Conservation (phyloP, 2,888 invertebrate species). For the Pyrochroa serraticornis region DNA sequence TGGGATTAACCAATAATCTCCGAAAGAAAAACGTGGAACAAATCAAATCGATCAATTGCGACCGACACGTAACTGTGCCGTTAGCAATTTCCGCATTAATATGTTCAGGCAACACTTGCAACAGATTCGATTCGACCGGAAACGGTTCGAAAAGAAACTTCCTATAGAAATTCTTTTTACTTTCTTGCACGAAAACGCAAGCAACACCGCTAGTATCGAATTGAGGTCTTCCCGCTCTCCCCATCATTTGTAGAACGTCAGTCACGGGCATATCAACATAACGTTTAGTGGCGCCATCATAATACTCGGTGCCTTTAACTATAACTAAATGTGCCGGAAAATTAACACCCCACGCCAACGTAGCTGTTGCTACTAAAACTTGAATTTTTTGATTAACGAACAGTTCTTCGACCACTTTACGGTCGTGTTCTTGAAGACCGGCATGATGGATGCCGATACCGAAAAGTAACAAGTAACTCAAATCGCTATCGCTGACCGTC, state of each 20-base stretch:
- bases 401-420: slow-evolving; percentile 89
- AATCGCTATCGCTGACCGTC: slow-evolving; percentile 81
- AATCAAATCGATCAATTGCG: slow-evolving; percentile 93
- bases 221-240: slow-evolving; percentile 96
- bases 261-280: slow-evolving; percentile 99
- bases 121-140: slow-evolving; percentile 95
- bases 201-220: slow-evolving; percentile 93
- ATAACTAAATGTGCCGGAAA: slow-evolving; percentile 97
- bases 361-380: slow-evolving; percentile 94
- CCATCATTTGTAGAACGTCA: slow-evolving; percentile 99
- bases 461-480: slow-evolving; percentile 92
- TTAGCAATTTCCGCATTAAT: slow-evolving; percentile 97
- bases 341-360: slow-evolving; percentile 99
- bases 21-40: slow-evolving; percentile 99
- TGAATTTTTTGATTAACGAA: slow-evolving; percentile 96
- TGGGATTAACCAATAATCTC: slow-evolving; percentile 88
- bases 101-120: slow-evolving; percentile 93
- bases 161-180: slow-evolving; percentile 98
- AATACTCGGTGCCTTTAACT: slow-evolving; percentile 96
- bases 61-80: slow-evolving; percentile 91
- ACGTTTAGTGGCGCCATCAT: slow-evolving; percentile 93
- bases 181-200: slow-evolving; percentile 90
- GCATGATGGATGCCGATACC: slow-evolving; percentile 99
- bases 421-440: slow-evolving; percentile 91
- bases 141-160: slow-evolving; percentile 99